These are phyloP conservation scores for Dysidea cf. avara DNA, from an alignment of 37 sponge, comb jelly and placozoan species.

Conservation along the genomic window DNA sequence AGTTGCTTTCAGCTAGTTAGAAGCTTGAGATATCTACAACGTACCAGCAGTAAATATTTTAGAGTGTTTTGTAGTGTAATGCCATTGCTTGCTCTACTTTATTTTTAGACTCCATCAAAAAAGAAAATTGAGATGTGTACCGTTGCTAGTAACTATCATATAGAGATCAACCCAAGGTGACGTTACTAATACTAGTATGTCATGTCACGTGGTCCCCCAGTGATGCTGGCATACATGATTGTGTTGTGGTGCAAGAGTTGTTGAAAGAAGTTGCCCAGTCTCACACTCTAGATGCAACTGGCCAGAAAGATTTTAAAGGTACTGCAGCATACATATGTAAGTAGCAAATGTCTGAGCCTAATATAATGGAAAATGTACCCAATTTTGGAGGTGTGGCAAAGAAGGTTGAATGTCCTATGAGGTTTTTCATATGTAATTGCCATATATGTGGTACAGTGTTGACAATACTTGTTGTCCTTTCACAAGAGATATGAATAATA, in stretches of 20 bases:
- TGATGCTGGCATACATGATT: slow-evolving; percentile 95
- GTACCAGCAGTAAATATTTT: neutral
- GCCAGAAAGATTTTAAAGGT: slow-evolving; percentile 92
- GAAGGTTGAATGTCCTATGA: too few species aligned
- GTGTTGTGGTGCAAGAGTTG: slow-evolving; percentile 92
- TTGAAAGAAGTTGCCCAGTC: slow-evolving; percentile 93
- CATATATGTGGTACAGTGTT: neutral
- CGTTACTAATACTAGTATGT: neutral
- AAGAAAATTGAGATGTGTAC: slow-evolving; percentile 96
- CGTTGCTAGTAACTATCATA: slow-evolving; percentile 96
- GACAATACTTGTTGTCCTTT: too few species aligned
- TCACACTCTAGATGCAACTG: slow-evolving; percentile 65
- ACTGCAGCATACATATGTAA: too few species aligned
- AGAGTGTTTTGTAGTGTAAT: neutral
- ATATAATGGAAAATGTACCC: too few species aligned
- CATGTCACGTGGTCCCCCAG: slow-evolving; percentile 20
- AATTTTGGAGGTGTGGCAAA: too few species aligned
- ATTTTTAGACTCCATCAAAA: slow-evolving; percentile 92
- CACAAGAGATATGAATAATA: too few species aligned
- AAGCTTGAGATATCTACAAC: too few species aligned
- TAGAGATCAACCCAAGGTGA: slow-evolving; percentile 93
- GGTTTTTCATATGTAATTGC: too few species aligned
- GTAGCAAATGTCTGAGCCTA: too few species aligned
- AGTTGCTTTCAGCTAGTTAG: too few species aligned
- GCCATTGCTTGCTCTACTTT: neutral